Percentiles rank a stretch among this genome's conserved stretches.
phyloP scores from a whole-genome alignment of 1,140 invertebrate genomes.

The Drosophila tani region DNA sequence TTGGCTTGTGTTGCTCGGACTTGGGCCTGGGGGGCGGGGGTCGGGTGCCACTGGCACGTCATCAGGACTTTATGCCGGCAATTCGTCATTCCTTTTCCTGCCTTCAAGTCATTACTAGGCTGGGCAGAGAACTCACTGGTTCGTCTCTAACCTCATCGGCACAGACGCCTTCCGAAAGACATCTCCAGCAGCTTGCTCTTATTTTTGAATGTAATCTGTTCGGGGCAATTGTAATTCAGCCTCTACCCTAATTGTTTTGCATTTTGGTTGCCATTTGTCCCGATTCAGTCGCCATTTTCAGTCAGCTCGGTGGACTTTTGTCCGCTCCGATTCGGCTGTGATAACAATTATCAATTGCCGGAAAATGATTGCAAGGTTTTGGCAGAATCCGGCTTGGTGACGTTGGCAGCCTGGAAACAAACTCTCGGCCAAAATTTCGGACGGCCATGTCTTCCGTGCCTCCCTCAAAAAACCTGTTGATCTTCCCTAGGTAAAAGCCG shows the following conservation, averaged over 20 bases:
- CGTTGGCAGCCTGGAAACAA: slow-evolving; percentile 53
- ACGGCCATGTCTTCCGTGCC: not conserved
- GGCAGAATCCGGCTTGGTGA: slow-evolving; percentile 44
- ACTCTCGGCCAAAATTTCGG: slow-evolving; percentile 1
- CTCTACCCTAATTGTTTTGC: not conserved
- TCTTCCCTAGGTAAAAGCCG: slow-evolving; percentile 2
- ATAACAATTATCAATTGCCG: slow-evolving; percentile 43
- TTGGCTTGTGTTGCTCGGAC: slow-evolving; percentile 24
- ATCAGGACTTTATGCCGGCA: slow-evolving; percentile 31
- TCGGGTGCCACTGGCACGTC: slow-evolving; percentile 34
- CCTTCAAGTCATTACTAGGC: slow-evolving; percentile 7
- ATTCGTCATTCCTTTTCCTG: slow-evolving; percentile 4
- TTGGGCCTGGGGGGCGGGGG: not conserved
- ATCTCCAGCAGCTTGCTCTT: not conserved
- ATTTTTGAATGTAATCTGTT: slow-evolving; percentile 12
- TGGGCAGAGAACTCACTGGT: slow-evolving; percentile 15
- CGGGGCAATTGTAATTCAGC: not conserved
- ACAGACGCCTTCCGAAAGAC: slow-evolving; percentile 30
- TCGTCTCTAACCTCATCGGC: slow-evolving; percentile 69
- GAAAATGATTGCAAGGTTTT: slow-evolving; percentile 15
- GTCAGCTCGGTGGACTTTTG: slow-evolving; percentile 27
- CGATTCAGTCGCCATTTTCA: not conserved
- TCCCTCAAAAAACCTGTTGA: slow-evolving; percentile 41
- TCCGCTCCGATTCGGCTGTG: slow-evolving; percentile 1
- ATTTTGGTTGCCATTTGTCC: not conserved